Evolutionary conservation across 2,888 invertebrate species (phyloP).

Genomic region (Drosophila ochracea): DNA sequence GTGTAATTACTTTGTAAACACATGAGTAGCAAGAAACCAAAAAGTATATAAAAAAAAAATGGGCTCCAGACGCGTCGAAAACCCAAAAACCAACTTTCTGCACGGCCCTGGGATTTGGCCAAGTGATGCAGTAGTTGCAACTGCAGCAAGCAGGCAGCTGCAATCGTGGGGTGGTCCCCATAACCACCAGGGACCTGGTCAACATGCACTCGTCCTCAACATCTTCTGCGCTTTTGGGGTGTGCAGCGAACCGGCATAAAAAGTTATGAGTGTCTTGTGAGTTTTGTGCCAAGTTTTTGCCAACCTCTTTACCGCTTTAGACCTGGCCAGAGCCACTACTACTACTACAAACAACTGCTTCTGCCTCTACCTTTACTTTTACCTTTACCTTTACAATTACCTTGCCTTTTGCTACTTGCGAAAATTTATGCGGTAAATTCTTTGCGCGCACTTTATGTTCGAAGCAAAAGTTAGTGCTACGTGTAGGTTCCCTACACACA

Average conservation of each 20-base stretch:
- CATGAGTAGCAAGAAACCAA: slow-evolving; percentile 65
- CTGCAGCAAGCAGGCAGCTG: slow-evolving; percentile 48
- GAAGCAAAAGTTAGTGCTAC: slow-evolving; percentile 81
- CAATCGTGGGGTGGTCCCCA: slow-evolving; percentile 70
- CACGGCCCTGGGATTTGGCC: slow-evolving; percentile 69
- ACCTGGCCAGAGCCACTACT: slow-evolving; percentile 28
- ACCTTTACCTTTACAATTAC: slow-evolving; percentile 38
- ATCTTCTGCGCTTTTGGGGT: slow-evolving; percentile 52
- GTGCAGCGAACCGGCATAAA: slow-evolving; percentile 78
- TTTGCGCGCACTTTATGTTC: slow-evolving; percentile 81
- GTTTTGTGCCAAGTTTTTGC: slow-evolving; percentile 75
- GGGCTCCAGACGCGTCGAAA: slow-evolving; percentile 45
- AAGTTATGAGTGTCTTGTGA: slow-evolving; percentile 81
- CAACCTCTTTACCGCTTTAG: slow-evolving; percentile 20
- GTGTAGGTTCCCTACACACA: slow-evolving; percentile 55
- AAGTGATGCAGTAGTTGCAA: slow-evolving; percentile 58
- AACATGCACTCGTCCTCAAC: slow-evolving; percentile 32
- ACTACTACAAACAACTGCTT: slow-evolving; percentile 33
- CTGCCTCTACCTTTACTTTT: slow-evolving; percentile 9
- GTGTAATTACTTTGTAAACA: slow-evolving; percentile 83
- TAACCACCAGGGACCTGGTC: slow-evolving; percentile 43
- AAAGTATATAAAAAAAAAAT: slow-evolving; percentile 41
- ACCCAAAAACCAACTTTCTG: slow-evolving; percentile 42
- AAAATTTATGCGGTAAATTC: slow-evolving; percentile 80
- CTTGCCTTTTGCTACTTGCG: slow-evolving; percentile 76